Conservation (phyloP, 2,888 invertebrate genomes). For the Ethmia dodecea region DNA sequence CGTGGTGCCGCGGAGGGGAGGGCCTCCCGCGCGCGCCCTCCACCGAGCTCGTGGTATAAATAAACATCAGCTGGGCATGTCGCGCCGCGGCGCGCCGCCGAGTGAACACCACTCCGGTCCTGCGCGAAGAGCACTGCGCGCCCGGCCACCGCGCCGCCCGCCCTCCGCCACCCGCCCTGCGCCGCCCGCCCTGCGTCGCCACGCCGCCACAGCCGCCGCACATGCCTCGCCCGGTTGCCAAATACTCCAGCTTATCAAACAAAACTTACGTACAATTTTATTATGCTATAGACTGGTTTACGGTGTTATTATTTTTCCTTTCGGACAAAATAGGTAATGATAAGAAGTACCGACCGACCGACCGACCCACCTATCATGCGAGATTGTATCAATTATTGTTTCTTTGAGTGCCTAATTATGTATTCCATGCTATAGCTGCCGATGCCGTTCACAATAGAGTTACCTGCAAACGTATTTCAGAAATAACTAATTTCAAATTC, state of each 20-base stretch:
- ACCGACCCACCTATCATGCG: too few relatives aligned
- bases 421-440: too few relatives aligned
- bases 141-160: constrained; percentile 56
- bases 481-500: too few relatives aligned
- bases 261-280: background rate
- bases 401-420: too few relatives aligned
- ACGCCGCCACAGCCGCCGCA: background rate
- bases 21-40: constrained; percentile 78
- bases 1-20: constrained; percentile 76
- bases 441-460: too few relatives aligned
- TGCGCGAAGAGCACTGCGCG: constrained; percentile 79
- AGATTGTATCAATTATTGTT: too few relatives aligned
- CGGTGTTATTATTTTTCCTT: too few relatives aligned
- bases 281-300: too few relatives aligned
- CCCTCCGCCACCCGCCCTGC: constrained; percentile 36
- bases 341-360: too few relatives aligned
- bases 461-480: too few relatives aligned
- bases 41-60: constrained; percentile 79
- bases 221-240: background rate
- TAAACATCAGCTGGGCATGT: constrained; percentile 82
- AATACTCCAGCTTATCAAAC: background rate
- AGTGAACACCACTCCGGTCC: constrained; percentile 82
- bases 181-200: constrained; percentile 17
- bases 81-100: constrained; percentile 80
- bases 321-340: too few relatives aligned